These are phyloP conservation scores for Hemiprocne comata DNA, from an alignment of 2,113 vertebrate genomes.

Conservation along the genomic window DNA sequence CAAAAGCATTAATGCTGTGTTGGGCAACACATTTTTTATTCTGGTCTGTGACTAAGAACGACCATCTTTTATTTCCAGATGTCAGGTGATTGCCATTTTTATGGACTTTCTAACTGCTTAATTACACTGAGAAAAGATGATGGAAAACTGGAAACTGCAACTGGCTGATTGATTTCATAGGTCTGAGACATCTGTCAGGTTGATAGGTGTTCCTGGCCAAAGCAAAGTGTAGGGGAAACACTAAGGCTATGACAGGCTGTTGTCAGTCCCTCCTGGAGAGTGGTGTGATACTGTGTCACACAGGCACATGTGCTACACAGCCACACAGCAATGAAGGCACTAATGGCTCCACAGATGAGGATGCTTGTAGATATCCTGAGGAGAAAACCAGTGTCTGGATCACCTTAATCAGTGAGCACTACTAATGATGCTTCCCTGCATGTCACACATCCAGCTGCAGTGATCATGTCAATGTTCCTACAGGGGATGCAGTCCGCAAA, in stretches of 20 bases:
- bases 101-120: background rate
- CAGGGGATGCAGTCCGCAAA: background rate
- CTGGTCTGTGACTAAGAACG: background rate
- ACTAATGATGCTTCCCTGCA: background rate
- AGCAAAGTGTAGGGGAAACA: background rate
- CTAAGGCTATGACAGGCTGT: background rate
- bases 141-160: background rate
- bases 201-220: background rate
- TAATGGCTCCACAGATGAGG: background rate
- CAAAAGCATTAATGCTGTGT: background rate
- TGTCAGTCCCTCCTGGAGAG: background rate
- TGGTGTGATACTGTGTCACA: fast-evolving
- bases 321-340: background rate
- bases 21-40: background rate
- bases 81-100: slow-evolving; percentile 3
- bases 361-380: background rate
- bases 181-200: background rate
- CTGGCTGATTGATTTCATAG: background rate
- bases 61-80: background rate
- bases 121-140: background rate
- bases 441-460: background rate
- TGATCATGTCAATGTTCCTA: background rate
- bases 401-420: background rate
- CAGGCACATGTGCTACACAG: background rate
- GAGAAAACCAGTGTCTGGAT: background rate